Evolutionary conservation across 2,888 invertebrate species (phyloP), one percentile per base, ranked within the genome.

Genomic region (Scaptomyza caliginosa): DNA sequence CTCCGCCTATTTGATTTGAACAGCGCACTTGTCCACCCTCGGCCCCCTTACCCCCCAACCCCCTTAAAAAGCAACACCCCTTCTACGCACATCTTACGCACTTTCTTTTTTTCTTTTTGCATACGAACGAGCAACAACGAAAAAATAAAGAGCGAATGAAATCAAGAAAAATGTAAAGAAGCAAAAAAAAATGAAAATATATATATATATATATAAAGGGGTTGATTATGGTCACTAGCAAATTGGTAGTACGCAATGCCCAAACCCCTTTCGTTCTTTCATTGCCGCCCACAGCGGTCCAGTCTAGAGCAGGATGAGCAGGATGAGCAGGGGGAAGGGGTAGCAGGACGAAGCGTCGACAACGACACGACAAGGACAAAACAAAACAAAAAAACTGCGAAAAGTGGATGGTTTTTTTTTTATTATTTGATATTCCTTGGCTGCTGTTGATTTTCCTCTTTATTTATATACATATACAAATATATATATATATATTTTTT

Each of bases 211-310:
- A 64, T 59, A 56, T 76, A 84, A 82, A 82, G 85, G 82, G 82
- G 82, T 82, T 82, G 82, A 82, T 82, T 84, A 84, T 82, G 82
- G 85, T 82, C 82, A 82, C 82, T 82, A 73, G 82, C 76, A 84
- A 82, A 84, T 82, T 84, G 85, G 75, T 83, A 77, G 78, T 68
- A 83, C 74, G 67, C 46, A 56, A n/a, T 38, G 46, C 23, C 45
- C 26, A 17, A 24, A 19, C 17, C 23, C 26, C 19, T 1, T 13
- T 32, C 8, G 21, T 28, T 49, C 8, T 16, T 10, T 28, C 4
- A n/a, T n/a, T 1, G 38, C 32, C 40, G 4, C 32, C 10, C 59
- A 28, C 34, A 38, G 39, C 23, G 48, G 50, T 43, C 50, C 42
- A 42, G 40, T 21, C 32, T 19, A 4, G 7, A 32, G 38, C 50